Conservation (phyloP, 2,113 vertebrate species). For the Sakesphorus luctuosus region DNA sequence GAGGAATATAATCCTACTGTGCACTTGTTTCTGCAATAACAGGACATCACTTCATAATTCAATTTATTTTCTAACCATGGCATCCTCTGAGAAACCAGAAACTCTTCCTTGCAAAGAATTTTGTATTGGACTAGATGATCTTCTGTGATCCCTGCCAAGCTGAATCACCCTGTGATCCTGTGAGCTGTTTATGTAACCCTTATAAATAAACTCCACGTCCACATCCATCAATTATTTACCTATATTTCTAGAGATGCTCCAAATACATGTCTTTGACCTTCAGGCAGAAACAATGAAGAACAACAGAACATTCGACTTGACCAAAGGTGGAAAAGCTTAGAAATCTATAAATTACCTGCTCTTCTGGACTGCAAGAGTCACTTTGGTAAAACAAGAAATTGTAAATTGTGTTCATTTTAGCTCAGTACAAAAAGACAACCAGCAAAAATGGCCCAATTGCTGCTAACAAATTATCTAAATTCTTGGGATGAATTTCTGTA, state of each 20-base stretch:
- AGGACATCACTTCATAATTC: background rate
- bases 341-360: background rate
- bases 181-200: background rate
- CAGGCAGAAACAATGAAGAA: background rate
- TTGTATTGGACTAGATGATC: background rate
- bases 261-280: constrained; percentile 34
- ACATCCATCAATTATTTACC: constrained; percentile 38
- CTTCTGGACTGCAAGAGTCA: background rate
- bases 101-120: background rate
- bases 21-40: background rate
- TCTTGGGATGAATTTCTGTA: background rate
- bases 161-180: background rate
- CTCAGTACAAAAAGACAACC: background rate
- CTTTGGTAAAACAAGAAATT: background rate
- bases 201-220: constrained; percentile 34
- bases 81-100: background rate
- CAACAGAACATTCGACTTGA: constrained; percentile 22
- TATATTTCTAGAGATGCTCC: constrained; percentile 10
- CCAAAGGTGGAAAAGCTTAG: background rate
- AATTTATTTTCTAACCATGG: background rate
- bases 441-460: background rate
- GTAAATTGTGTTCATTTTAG: background rate
- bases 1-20: background rate
- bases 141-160: background rate
- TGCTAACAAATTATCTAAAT: background rate